Conservation (phyloP, 2,113 vertebrate genomes). For the Cranoglanis bouderius region DNA sequence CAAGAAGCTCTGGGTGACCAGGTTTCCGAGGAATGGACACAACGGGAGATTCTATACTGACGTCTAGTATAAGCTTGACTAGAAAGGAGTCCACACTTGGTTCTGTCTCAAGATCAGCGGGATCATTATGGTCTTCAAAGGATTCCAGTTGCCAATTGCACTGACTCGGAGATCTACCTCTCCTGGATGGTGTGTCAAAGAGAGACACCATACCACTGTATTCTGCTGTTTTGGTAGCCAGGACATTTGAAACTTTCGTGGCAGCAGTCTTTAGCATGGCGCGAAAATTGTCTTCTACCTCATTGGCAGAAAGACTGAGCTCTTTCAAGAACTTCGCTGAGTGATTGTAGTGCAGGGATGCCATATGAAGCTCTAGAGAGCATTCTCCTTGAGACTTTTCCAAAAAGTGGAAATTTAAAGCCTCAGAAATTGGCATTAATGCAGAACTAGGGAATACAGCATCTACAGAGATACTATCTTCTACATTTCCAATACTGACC, state of each 20-base stretch:
- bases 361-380: slow-evolving; percentile 87
- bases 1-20: slow-evolving; percentile 88
- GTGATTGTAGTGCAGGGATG: slow-evolving; percentile 95
- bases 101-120: slow-evolving; percentile 61
- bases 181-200: slow-evolving; percentile 82
- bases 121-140: slow-evolving; percentile 77
- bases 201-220: slow-evolving; percentile 96
- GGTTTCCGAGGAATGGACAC: slow-evolving; percentile 92
- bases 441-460: slow-evolving; percentile 66
- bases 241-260: slow-evolving; percentile 89
- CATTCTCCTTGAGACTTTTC: slow-evolving; percentile 90
- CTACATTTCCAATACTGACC: slow-evolving; percentile 88
- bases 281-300: slow-evolving; percentile 92
- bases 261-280: slow-evolving; percentile 93
- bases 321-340: slow-evolving; percentile 94
- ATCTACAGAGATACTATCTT: slow-evolving; percentile 62
- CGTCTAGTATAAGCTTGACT: slow-evolving; percentile 89
- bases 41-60: slow-evolving; percentile 92
- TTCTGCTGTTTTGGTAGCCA: slow-evolving; percentile 93
- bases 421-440: slow-evolving; percentile 74
- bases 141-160: slow-evolving; percentile 63
- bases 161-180: slow-evolving; percentile 72
- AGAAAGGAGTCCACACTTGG: slow-evolving; percentile 73
- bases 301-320: slow-evolving; percentile 89
- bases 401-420: slow-evolving; percentile 84